These are phyloP conservation scores for Hippopotamyrus pictus DNA, from an alignment of 2,797 vertebrate genomes.

Conservation along the genomic window DNA sequence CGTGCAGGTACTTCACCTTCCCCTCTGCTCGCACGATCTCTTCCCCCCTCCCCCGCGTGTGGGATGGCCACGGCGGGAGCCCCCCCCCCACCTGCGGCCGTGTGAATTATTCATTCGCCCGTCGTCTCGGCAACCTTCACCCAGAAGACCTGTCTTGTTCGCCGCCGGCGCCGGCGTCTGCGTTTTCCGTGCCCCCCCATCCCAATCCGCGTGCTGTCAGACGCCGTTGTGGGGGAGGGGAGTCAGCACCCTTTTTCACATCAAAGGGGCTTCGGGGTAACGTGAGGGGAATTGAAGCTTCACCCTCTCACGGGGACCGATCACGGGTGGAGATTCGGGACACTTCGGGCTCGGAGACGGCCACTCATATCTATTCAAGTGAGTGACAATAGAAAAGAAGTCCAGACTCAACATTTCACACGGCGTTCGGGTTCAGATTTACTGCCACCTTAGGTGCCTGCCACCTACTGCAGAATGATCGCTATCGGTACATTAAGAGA, in stretches of 20 bases:
- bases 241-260: neutral
- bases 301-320: neutral
- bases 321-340: neutral
- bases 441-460: neutral
- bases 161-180: neutral
- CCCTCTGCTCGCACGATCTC: neutral
- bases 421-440: neutral
- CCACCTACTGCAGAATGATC: neutral
- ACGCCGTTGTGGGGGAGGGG: neutral
- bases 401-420: neutral
- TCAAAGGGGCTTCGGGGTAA: neutral
- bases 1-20: neutral
- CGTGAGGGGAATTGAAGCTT: neutral
- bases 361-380: neutral
- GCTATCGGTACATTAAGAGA: neutral
- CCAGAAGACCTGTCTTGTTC: neutral
- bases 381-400: neutral
- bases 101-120: neutral
- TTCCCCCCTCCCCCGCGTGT: neutral
- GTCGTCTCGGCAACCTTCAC: constrained; percentile 9
- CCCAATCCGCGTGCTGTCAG: neutral
- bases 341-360: neutral
- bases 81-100: neutral
- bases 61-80: neutral
- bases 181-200: neutral